Base-by-base conservation (phyloP, 2,888 invertebrate genomes). In the Noctua janthina region DNA sequence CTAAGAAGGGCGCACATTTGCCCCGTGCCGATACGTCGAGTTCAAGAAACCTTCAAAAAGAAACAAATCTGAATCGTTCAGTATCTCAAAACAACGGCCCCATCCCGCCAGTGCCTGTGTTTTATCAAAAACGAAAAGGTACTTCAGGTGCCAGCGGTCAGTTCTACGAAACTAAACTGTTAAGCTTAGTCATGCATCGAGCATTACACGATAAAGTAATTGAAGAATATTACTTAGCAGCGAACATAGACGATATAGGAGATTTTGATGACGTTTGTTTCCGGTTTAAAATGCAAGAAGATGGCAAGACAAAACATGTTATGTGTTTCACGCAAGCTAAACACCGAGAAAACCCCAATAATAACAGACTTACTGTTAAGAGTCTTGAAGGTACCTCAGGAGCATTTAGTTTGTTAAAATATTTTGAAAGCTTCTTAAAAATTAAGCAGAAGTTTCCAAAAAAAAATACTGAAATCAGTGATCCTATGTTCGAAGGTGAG, bases 241-340 rank as follows among this genome's bases (percentile, higher is more conserved):
- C 93, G 15, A 93, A 93, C 69, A 91, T 93, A 62, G 87, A 84
- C 67, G 90, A 89, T 20, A 91, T 93, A 67, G 93, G 93, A 10
- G 93, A 91, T 23, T 88, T 93, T 29, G 93, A 93, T 76, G 93
- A 93, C 56, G 83, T 93, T 23, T 92, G 92, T 72, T 88, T 92
- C 46, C 86, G 91, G 83, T 92, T 87, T 67, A 78, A 88, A 82
- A 76, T 91, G 43, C 59, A 73, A 64, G 83, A 88, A 84, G 76
- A 68, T 76, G 76, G 64, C 66, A 82, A 43, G 43, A 79, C 15
- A 86, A 86, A 77, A 86, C 80, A 90, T 7, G 82, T 91, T 23
- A 75, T 91, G n/a, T 84, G 92, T 69, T 92, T 92, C 67, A 86
- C 91, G 8, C 93, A 93, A 89, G 91, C 92, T 1, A 93, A 93